Conservation (phyloP, 2,888 invertebrate genomes). For the Macrosoma leucophasiata region DNA sequence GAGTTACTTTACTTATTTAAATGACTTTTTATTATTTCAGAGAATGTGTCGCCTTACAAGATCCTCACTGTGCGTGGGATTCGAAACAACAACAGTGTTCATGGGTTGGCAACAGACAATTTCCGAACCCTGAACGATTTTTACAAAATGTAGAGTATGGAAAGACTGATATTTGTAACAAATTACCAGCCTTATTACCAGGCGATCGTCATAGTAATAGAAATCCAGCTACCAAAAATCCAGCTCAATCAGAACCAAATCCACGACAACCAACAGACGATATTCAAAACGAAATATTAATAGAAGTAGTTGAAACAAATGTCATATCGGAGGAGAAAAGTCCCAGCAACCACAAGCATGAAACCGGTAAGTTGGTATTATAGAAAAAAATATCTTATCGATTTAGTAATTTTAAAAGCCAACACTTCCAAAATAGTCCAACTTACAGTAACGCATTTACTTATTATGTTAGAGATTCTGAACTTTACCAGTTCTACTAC, state of each 20-base stretch:
- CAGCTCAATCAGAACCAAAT: conserved; percentile 62
- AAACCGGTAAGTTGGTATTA: conserved; percentile 48
- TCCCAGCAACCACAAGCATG: conserved; percentile 63
- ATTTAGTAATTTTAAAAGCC: neutral
- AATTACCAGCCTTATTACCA: conserved; percentile 58
- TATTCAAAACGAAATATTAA: conserved; percentile 79
- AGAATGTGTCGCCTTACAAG: conserved; percentile 92
- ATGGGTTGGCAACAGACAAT: conserved; percentile 73
- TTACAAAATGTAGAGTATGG: conserved; percentile 84
- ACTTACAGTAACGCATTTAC: neutral
- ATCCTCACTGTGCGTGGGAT: conserved; percentile 99
- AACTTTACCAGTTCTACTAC: neutral
- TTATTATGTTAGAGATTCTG: neutral
- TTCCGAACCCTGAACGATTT: conserved; percentile 78
- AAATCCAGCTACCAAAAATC: conserved; percentile 64
- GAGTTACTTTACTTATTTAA: conserved; percentile 2
- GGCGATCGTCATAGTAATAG: conserved; percentile 58
- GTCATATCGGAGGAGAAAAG: conserved; percentile 74
- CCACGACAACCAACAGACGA: conserved; percentile 72
- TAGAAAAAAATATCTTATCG: neutral
- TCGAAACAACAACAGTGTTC: conserved; percentile 78
- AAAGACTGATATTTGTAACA: conserved; percentile 77
- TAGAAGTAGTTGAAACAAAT: conserved; percentile 79
- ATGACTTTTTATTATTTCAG: conserved; percentile 72
- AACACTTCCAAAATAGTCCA: neutral